Base-by-base conservation (phyloP, 1,140 invertebrate species). In the Drosophila nigrodunni region DNA sequence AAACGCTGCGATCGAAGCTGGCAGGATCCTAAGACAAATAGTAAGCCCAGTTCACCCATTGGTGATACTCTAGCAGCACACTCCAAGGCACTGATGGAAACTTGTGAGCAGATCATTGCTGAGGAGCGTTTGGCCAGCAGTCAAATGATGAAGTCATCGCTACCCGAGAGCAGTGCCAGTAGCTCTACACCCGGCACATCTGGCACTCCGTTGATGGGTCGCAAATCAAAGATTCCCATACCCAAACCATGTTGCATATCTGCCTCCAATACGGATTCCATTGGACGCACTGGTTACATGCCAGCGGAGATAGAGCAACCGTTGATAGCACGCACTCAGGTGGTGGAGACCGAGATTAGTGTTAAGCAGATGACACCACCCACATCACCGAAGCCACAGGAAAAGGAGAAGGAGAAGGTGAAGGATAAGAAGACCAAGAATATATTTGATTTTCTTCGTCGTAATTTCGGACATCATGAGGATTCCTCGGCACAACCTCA, bases 341-440 rank as follows among this genome's bases (percentile, higher is more conserved):
- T 92, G 41, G 89, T 92, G 30, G 89, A 92, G 43, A 91, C 91
- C 3, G 83, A 90, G 68, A 90, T 92, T 9, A 90, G 91, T 60
- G 83, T 92, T 2, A 92, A 79, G 44, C 73, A 81, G 46, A 62
- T 77, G 3, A 77, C 78, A 3, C 77, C 79, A 8, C 78, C 88
- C 13, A 55, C 58, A 21, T 78, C 80, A 2, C 78, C 85, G 7
- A 78, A 66, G 35, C 11, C 52, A 13, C 18, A 47, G 25, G 47
- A 57, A 10, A 44, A 35, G 30, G 47, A 57, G 9, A 44, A 35
- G 30, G 44, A 37, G 52, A 62, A 61, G 60, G 25, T 54, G 1
- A 92, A 88, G 49, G 74, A 82, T 5, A 91, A 92, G 69, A 92
- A 92, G 52, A 78, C 90, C 0, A 92, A 92, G 62, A 92, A 92